These are phyloP conservation scores for Stegophylla sp. DNA, from an alignment of 2,888 invertebrate genomes.

Conservation along the genomic window DNA sequence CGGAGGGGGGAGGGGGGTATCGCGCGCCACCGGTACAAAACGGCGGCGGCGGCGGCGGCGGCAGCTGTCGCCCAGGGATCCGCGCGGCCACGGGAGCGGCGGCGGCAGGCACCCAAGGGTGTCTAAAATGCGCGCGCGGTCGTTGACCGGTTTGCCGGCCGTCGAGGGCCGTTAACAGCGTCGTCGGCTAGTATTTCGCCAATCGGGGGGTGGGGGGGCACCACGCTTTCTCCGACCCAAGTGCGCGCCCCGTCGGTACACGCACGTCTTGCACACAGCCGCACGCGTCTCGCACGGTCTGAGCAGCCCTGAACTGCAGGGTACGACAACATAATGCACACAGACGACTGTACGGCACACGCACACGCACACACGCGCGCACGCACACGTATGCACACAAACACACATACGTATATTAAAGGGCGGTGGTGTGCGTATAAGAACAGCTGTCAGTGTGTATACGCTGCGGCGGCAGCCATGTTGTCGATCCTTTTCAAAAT, in stretches of 20 bases:
- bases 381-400: neutral
- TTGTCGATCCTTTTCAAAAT: slow-evolving; percentile 59
- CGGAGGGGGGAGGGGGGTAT: slow-evolving; percentile 13
- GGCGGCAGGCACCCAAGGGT: slow-evolving; percentile 44
- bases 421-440: slow-evolving; percentile 57
- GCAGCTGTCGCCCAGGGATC: slow-evolving; percentile 59
- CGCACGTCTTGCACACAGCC: neutral
- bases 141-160: neutral
- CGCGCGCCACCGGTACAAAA: slow-evolving; percentile 47
- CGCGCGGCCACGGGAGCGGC: too few relatives aligned
- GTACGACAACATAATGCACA: slow-evolving; percentile 56
- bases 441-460: slow-evolving; percentile 54
- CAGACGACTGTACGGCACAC: neutral
- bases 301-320: slow-evolving; percentile 57
- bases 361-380: neutral
- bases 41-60: slow-evolving; percentile 39
- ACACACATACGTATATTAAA: slow-evolving; percentile 40
- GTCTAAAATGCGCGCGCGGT: slow-evolving; percentile 50
- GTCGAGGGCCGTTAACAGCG: neutral
- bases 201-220: neutral
- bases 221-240: neutral
- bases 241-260: neutral
- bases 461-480: slow-evolving; percentile 48
- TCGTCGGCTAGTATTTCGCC: neutral
- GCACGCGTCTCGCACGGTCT: neutral